phyloP scores from a whole-genome alignment of 2,888 invertebrate genomes.

The Lumbricus terrestris region DNA sequence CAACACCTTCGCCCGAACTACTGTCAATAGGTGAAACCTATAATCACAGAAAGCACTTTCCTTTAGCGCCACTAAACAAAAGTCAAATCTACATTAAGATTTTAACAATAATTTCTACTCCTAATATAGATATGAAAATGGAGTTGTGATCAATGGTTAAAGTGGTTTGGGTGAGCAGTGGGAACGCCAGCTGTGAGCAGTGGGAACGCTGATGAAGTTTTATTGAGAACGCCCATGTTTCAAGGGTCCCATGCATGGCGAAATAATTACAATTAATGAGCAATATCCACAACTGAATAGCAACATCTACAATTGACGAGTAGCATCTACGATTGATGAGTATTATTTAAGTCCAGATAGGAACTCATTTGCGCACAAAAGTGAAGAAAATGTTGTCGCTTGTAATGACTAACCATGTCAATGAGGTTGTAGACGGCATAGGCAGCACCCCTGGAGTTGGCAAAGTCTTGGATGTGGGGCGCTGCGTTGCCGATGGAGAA shows the following conservation, averaged over 20 bases:
- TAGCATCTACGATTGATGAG: no score
- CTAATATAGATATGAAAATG: no score
- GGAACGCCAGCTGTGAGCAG: no score
- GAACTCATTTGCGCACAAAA: not conserved
- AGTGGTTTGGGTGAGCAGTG: no score
- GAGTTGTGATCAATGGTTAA: no score
- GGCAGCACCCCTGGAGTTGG: conserved; percentile 62
- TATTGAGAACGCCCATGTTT: no score
- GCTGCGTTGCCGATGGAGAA: conserved; percentile 55
- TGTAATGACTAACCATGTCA: conserved; percentile 64
- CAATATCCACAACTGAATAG: not conserved
- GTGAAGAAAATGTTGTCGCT: not conserved
- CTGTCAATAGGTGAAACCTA: conserved; percentile 72
- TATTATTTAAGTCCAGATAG: not conserved
- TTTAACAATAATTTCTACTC: not conserved
- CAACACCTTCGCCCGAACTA: conserved; percentile 67
- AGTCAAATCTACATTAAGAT: not conserved
- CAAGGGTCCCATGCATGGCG: no score
- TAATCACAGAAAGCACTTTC: not conserved
- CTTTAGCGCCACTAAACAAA: not conserved
- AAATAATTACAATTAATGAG: not conserved
- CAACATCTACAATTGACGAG: no score
- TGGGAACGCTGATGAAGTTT: no score
- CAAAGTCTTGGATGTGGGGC: conserved; percentile 49
- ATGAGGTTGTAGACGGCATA: conserved; percentile 72